A percentile compares a stretch with the other conserved stretches of the same genome.
Evolutionary conservation across 2,797 vertebrate species (phyloP).

Genomic region (Acanthornis magna): DNA sequence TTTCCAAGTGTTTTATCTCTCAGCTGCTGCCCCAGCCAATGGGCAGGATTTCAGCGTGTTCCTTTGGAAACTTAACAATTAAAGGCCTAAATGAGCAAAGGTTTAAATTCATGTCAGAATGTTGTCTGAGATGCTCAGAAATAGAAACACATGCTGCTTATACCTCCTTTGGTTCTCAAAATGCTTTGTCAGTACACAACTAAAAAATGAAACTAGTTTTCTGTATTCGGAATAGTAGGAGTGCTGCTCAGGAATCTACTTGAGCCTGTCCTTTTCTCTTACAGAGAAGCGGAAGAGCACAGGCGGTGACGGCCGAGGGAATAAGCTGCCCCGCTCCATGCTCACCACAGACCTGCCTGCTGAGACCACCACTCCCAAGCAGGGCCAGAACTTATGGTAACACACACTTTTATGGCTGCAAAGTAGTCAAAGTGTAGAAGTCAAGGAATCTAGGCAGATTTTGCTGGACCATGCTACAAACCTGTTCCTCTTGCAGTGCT

Average conservation of each 20-base stretch:
- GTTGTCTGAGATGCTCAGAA: background rate
- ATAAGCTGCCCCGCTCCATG: constrained; percentile 74
- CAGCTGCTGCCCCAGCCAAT: background rate
- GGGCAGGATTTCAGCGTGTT: background rate
- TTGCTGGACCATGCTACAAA: background rate
- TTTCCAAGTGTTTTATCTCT: background rate
- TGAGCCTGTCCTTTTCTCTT: constrained; percentile 14
- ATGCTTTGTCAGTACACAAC: background rate
- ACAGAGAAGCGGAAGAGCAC: constrained; percentile 81
- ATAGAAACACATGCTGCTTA: background rate
- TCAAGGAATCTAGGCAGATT: background rate
- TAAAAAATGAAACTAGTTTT: background rate
- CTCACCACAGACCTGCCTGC: constrained; percentile 76
- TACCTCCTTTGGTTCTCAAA: background rate
- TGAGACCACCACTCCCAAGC: constrained; percentile 91
- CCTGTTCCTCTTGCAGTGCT: background rate
- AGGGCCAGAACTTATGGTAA: constrained; percentile 97
- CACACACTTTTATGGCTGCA: background rate
- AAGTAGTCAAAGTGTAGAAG: background rate
- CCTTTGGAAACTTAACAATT: background rate
- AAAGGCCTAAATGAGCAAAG: background rate
- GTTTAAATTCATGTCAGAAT: background rate
- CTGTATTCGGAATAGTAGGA: background rate
- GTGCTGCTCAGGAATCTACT: background rate
- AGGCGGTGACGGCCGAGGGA: constrained; percentile 76